These are phyloP conservation scores for Leucophenga maculata DNA, from an alignment of 2,888 invertebrate species.

Conservation along the genomic window DNA sequence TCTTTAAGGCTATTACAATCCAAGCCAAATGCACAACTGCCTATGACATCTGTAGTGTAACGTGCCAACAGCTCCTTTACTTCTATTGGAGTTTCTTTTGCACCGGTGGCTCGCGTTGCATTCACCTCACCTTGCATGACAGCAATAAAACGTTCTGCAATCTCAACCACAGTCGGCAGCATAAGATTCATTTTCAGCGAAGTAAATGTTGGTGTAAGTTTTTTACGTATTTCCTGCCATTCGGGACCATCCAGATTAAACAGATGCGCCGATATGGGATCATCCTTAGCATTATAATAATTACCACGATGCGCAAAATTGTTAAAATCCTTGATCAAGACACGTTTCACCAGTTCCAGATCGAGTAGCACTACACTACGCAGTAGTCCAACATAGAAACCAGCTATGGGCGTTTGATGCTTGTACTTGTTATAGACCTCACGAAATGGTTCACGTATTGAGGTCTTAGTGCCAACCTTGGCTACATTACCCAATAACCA, in stretches of 20 bases:
- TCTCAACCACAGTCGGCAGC: conserved; percentile 70
- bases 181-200: conserved; percentile 74
- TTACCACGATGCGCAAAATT: conserved; percentile 69
- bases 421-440: conserved; percentile 60
- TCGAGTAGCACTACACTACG: conserved; percentile 56
- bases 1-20: conserved; percentile 72
- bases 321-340: conserved; percentile 70
- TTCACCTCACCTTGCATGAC: conserved; percentile 51
- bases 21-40: conserved; percentile 73
- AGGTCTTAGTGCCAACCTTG: no score
- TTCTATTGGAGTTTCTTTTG: conserved; percentile 56
- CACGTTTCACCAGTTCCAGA: conserved; percentile 66
- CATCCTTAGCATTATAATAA: conserved; percentile 65
- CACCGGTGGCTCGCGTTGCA: not conserved
- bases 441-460: conserved; percentile 50
- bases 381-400: conserved; percentile 59
- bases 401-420: conserved; percentile 54
- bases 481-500: conserved; percentile 53
- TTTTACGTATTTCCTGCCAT: conserved; percentile 73
- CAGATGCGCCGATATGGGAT: conserved; percentile 70
- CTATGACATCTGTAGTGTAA: conserved; percentile 74
- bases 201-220: conserved; percentile 73
- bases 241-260: conserved; percentile 69
- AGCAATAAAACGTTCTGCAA: conserved; percentile 58
- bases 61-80: conserved; percentile 71